Conservation (phyloP, 2,888 invertebrate species). For the Parnassius glacialis region DNA sequence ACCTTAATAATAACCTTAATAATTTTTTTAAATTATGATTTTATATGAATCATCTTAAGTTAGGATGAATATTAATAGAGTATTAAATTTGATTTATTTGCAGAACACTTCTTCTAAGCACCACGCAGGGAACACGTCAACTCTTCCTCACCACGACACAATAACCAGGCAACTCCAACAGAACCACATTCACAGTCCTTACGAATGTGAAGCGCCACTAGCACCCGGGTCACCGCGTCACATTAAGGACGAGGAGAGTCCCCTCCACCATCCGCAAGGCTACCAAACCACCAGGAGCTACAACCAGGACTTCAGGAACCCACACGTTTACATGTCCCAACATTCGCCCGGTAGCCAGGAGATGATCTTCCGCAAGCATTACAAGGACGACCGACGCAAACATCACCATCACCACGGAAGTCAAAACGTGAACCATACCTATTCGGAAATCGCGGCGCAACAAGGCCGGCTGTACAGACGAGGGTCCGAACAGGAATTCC, state of each 20-base stretch:
- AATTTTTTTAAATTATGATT: too few species aligned
- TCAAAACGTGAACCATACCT: slow-evolving; percentile 85
- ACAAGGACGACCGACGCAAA: slow-evolving; percentile 71
- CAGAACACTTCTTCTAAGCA: slow-evolving; percentile 95
- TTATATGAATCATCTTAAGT: too few species aligned
- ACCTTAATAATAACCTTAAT: too few species aligned
- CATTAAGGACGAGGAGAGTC: slow-evolving; percentile 68
- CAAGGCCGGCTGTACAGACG: slow-evolving; percentile 74
- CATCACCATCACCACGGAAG: slow-evolving; percentile 79
- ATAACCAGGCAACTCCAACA: slow-evolving; percentile 71
- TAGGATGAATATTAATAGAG: too few species aligned
- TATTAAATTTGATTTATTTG: slow-evolving; percentile 32
- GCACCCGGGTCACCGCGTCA: slow-evolving; percentile 74
- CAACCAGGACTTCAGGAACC: slow-evolving; percentile 73
- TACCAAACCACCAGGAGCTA: slow-evolving; percentile 73
- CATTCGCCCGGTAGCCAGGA: slow-evolving; percentile 73
- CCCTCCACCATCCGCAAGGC: slow-evolving; percentile 65
- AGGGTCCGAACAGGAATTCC: slow-evolving; percentile 79
- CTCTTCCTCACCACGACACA: slow-evolving; percentile 84
- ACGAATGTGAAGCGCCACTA: slow-evolving; percentile 73
- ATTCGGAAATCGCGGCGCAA: slow-evolving; percentile 85
- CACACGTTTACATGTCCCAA: slow-evolving; percentile 74
- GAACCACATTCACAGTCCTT: slow-evolving; percentile 78
- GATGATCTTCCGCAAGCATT: slow-evolving; percentile 73
- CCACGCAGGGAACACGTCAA: slow-evolving; percentile 84